Conservation (phyloP, 2,888 invertebrate species). For the Anticlea derivata region DNA sequence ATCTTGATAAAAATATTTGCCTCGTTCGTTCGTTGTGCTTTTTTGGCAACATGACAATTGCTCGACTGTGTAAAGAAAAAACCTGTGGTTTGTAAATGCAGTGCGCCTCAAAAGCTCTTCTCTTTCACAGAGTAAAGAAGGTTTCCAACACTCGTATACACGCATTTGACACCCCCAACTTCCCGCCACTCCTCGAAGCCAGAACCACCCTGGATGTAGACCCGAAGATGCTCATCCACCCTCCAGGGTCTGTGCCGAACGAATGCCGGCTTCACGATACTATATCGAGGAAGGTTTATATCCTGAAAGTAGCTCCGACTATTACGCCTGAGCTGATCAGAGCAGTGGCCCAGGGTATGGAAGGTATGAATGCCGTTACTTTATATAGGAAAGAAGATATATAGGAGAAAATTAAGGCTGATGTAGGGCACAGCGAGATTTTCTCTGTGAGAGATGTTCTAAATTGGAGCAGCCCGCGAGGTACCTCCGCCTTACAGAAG, state of each 20-base stretch:
- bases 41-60: too few relatives aligned
- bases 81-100: too few relatives aligned
- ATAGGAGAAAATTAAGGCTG: too few relatives aligned
- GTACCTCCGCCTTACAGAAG: too few relatives aligned
- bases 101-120: too few relatives aligned
- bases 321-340: slow-evolving; percentile 91
- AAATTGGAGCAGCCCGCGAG: too few relatives aligned
- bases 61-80: too few relatives aligned
- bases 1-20: too few relatives aligned
- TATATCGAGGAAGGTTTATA: slow-evolving; percentile 92
- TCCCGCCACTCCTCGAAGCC: slow-evolving; percentile 88
- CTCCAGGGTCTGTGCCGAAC: slow-evolving; percentile 68
- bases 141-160: slow-evolving; percentile 89
- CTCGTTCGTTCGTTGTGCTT: too few relatives aligned
- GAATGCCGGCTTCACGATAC: slow-evolving; percentile 88
- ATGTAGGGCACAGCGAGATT: too few relatives aligned
- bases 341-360: slow-evolving; percentile 88
- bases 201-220: slow-evolving; percentile 88
- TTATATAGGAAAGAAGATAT: too few relatives aligned
- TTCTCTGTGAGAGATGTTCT: too few relatives aligned
- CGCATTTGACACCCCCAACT: slow-evolving; percentile 95
- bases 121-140: slow-evolving; percentile 87
- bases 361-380: slow-evolving; percentile 58
- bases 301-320: slow-evolving; percentile 95
- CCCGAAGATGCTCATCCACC: slow-evolving; percentile 78